Percentiles rank a stretch among this genome's conserved stretches.
Conservation (phyloP, 2,888 invertebrate species). For the Dendrolimus houi region DNA sequence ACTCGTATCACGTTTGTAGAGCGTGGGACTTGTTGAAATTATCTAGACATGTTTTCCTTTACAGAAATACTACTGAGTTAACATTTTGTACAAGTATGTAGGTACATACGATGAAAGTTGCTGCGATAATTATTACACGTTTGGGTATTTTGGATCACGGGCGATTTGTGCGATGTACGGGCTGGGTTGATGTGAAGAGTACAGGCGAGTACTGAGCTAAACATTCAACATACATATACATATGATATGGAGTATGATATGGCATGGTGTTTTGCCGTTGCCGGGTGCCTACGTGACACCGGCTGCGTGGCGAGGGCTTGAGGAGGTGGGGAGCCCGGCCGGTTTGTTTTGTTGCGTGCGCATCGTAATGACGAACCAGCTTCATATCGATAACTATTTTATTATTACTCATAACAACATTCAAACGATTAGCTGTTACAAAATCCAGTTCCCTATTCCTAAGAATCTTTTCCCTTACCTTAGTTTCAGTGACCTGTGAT, state of each 20-base stretch:
- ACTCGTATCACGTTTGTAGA: neutral
- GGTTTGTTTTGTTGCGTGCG: conserved; percentile 60
- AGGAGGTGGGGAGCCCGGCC: conserved; percentile 37
- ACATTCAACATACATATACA: too few species aligned
- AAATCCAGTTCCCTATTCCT: too few species aligned
- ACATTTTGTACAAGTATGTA: neutral
- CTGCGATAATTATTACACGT: neutral
- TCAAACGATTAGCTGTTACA: too few species aligned
- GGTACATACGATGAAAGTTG: neutral
- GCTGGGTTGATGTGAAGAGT: conserved; percentile 9
- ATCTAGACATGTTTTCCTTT: too few species aligned
- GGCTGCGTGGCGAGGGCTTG: conserved; percentile 53
- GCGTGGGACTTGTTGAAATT: neutral
- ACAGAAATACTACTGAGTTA: too few species aligned
- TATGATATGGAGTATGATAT: neutral
- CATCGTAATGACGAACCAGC: conserved; percentile 27
- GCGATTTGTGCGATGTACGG: conserved; percentile 4
- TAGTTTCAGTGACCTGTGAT: too few species aligned
- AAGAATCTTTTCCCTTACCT: too few species aligned
- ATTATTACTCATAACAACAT: neutral
- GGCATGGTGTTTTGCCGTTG: conserved; percentile 4
- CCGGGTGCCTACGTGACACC: conserved; percentile 69
- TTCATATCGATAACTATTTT: conserved; percentile 20
- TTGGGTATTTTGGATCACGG: conserved; percentile 22
- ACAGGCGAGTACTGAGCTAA: neutral